Conservation (phyloP, 2,113 vertebrate genomes). For the Loxodonta africana region DNA sequence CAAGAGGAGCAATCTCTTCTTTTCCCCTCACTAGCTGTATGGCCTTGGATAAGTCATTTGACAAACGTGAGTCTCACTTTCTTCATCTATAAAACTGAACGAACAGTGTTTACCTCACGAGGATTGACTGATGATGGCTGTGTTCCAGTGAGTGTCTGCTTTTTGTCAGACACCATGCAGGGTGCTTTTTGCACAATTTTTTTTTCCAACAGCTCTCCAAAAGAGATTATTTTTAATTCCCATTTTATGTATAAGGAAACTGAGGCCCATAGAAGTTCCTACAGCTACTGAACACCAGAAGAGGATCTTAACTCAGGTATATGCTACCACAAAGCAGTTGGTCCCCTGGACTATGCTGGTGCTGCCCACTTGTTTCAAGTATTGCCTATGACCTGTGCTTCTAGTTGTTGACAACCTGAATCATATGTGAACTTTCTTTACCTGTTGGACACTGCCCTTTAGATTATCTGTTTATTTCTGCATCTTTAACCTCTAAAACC, state of each 20-base stretch:
- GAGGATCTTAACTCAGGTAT: not conserved
- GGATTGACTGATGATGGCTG: not conserved
- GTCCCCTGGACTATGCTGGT: not conserved
- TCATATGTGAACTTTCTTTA: not conserved
- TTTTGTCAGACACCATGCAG: not conserved
- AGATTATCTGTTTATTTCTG: not conserved
- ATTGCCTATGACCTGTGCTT: not conserved
- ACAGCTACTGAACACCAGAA: not conserved
- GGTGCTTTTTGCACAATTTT: not conserved
- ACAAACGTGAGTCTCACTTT: not conserved
- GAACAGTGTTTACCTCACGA: not conserved
- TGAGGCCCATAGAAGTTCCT: not conserved
- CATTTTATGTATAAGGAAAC: not conserved
- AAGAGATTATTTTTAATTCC: not conserved
- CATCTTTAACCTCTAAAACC: not conserved
- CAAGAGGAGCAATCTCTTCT: not conserved
- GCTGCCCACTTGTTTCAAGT: not conserved
- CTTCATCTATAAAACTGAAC: not conserved
- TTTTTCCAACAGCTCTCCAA: not conserved
- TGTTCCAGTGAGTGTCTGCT: not conserved
- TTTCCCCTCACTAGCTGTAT: not conserved
- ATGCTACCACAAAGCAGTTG: not conserved
- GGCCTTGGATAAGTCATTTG: not conserved
- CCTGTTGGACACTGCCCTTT: not conserved
- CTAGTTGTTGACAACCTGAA: not conserved